These are phyloP conservation scores for Lepidochrysops patricia DNA, from an alignment of 2,888 invertebrate genomes.

Conservation along the genomic window DNA sequence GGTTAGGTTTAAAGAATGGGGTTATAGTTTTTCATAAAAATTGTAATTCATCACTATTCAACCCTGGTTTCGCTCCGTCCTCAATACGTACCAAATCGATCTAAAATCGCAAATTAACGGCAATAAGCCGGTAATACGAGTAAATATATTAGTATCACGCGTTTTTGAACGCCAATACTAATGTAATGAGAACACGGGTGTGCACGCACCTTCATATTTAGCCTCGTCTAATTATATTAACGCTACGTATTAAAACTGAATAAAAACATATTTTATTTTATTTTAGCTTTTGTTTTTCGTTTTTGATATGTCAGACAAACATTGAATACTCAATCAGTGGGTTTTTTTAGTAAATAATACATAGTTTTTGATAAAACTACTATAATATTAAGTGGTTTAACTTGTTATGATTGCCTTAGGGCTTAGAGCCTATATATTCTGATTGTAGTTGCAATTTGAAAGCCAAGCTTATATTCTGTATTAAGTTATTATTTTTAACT, in stretches of 20 bases:
- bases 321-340: no score
- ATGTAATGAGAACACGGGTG: constrained; percentile 5
- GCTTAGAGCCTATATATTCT: neutral
- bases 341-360: no score
- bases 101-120: neutral
- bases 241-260: neutral
- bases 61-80: neutral
- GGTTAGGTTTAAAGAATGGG: neutral
- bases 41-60: no score
- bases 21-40: no score
- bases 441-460: neutral
- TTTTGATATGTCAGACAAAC: no score
- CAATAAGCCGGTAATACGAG: neutral
- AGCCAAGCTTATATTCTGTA: neutral
- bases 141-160: constrained; percentile 3
- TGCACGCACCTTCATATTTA: neutral
- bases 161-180: constrained; percentile 14
- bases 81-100: neutral
- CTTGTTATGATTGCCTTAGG: no score
- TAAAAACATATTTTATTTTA: no score
- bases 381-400: no score
- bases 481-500: neutral
- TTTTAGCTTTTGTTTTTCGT: no score
- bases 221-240: neutral
- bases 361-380: no score